Base-by-base conservation (phyloP, 2,888 invertebrate genomes). In the Anorthoa munda region DNA sequence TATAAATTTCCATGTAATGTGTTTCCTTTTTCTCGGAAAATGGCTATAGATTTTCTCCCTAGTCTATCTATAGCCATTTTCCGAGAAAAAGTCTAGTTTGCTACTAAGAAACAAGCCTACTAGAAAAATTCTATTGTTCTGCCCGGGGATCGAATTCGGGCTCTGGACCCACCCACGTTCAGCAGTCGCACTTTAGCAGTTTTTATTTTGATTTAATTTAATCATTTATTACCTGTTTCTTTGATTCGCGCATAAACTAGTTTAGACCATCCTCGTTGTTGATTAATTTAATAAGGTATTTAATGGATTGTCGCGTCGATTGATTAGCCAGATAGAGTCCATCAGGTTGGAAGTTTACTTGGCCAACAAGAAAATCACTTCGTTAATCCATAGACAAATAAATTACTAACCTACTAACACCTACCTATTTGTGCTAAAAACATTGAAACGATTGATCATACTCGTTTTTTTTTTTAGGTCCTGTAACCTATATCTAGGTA, bases 211-310 rank as follows among this genome's bases (percentile, higher is more conserved):
- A 39, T 60, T 71, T 51, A 18, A 21, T 31, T 18, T 11, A 50
- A 51, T 26, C 18, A 51, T 51, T 53, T n/a, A 21, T 59, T 71
- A 72, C 39, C 39, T 55, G 72, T 72, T 73, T 61, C 15, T 46
- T 23, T 56, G 39, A 61, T 61, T 73, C n/a, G 48, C n/a, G 12
- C 23, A 17, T n/a, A 72, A 72, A 61, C 73, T 61, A 39, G 48
- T 55, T 63, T 39, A 55, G 48, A 55, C n/a, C 23, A 61, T 61
- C 17, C 48, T 48, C 55, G 61, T 48, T 48, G 17, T 60, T 72
- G n/a, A 39, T 59, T 60, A 60, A 46, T 60, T 56, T 48, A 48
- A 18, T 71, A 53, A 48, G 12, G 18, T 60, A 21, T 48, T 11
- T 31, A 71, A 51, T 39, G 15, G n/a, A 55, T n/a, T 50, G n/a